A percentile compares a stretch with the other conserved stretches of the same genome.
phyloP scores from a whole-genome alignment of 2,113 vertebrate genomes.

The Spermophilus dauricus region DNA sequence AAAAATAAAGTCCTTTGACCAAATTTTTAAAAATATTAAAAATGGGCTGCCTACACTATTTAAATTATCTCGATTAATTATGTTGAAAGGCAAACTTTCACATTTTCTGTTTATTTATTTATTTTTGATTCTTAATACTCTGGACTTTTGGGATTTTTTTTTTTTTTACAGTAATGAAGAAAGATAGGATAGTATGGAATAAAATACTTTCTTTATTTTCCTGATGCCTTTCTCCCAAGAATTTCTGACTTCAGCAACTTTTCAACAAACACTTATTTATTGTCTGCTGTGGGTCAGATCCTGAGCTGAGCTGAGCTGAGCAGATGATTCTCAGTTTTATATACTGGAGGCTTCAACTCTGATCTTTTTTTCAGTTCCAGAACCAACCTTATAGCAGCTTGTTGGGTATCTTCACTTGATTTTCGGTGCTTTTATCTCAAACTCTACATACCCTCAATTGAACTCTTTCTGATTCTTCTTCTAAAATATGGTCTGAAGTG shows the following conservation, averaged over 20 bases:
- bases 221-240: background rate
- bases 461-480: background rate
- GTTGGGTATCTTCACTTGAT: background rate
- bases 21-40: background rate
- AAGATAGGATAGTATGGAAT: background rate
- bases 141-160: background rate
- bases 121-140: background rate
- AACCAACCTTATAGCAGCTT: background rate
- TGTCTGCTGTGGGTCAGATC: background rate
- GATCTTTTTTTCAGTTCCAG: background rate
- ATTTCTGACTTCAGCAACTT: slow-evolving; percentile 1
- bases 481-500: background rate
- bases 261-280: background rate
- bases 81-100: background rate
- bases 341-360: background rate
- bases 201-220: background rate
- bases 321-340: background rate
- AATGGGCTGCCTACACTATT: background rate
- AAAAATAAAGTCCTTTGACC: background rate
- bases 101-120: background rate
- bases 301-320: background rate
- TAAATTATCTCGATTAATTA: background rate
- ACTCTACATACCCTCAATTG: background rate
- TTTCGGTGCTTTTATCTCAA: background rate
- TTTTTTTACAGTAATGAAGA: background rate